Percentiles rank a stretch among this genome's conserved stretches.
Conservation (phyloP, 2,797 vertebrate species). For the Poecilia wingei region DNA sequence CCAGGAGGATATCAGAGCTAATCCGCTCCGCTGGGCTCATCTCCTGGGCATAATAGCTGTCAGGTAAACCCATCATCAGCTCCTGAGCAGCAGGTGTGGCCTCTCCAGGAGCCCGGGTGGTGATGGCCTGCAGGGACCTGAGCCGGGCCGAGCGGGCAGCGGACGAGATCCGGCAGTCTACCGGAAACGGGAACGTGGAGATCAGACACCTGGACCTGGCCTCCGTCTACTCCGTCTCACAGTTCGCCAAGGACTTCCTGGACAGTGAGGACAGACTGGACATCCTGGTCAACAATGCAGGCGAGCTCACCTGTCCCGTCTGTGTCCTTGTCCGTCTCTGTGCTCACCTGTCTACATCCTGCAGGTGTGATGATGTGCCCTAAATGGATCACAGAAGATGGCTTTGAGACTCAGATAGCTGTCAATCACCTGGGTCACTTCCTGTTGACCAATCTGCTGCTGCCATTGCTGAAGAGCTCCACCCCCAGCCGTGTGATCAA, state of each 20-base stretch:
- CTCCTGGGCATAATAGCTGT: neutral
- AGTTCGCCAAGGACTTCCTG: constrained; percentile 74
- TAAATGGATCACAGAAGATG: constrained; percentile 78
- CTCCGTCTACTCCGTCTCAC: constrained; percentile 72
- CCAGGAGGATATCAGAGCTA: neutral
- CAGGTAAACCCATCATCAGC: neutral
- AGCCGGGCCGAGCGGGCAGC: constrained; percentile 68
- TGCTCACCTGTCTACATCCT: constrained; percentile 5
- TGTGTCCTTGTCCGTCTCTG: neutral
- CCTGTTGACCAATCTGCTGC: constrained; percentile 78
- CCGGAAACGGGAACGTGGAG: constrained; percentile 78
- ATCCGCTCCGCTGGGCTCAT: neutral
- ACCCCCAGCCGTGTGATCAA: constrained; percentile 78
- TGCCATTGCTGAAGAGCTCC: constrained; percentile 73
- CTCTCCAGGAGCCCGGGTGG: constrained; percentile 75
- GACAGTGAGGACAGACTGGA: constrained; percentile 77
- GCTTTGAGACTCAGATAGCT: constrained; percentile 81
- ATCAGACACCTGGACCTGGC: constrained; percentile 78
- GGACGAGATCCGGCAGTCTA: constrained; percentile 62
- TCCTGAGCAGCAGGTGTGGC: neutral
- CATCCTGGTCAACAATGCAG: constrained; percentile 84
- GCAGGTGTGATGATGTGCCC: constrained; percentile 86
- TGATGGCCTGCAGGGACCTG: constrained; percentile 83
- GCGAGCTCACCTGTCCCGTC: constrained; percentile 42
- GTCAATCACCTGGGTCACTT: constrained; percentile 84